Conservation (phyloP, 2,113 vertebrate genomes). For the Cynoglossus semilaevis region DNA sequence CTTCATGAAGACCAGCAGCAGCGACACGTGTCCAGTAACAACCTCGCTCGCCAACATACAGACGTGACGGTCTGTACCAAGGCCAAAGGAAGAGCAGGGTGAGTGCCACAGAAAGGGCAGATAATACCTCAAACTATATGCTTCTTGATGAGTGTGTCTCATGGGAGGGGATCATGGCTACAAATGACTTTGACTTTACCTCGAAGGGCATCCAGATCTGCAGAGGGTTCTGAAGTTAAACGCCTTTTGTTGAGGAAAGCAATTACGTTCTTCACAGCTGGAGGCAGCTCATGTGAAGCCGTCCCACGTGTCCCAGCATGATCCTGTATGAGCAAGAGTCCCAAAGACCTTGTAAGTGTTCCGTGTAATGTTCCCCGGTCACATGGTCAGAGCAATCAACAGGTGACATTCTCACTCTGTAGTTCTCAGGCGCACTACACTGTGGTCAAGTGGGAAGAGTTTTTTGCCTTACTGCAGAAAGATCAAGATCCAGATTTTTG, state of each 20-base stretch:
- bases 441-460: too few species aligned
- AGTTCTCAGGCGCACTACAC: background rate
- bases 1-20: slow-evolving; percentile 5
- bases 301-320: slow-evolving; percentile 46
- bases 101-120: slow-evolving; percentile 18
- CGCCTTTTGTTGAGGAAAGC: slow-evolving; percentile 51
- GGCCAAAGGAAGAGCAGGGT: background rate
- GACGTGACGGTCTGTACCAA: background rate
- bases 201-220: slow-evolving; percentile 52
- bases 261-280: slow-evolving; percentile 57
- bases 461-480: too few species aligned
- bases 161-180: slow-evolving; percentile 16
- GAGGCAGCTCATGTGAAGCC: slow-evolving; percentile 35
- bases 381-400: slow-evolving; percentile 26
- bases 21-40: slow-evolving; percentile 4
- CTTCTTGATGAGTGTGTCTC: slow-evolving; percentile 2
- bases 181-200: slow-evolving; percentile 54
- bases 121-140: slow-evolving; percentile 37
- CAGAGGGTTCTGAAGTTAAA: slow-evolving; percentile 34
- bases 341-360: slow-evolving; percentile 40
- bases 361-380: slow-evolving; percentile 16
- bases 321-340: slow-evolving; percentile 34
- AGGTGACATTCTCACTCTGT: slow-evolving; percentile 18
- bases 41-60: background rate
- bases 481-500: too few species aligned